phyloP scores from a whole-genome alignment of 2,113 vertebrate genomes.

The Delphinapterus leucas region DNA sequence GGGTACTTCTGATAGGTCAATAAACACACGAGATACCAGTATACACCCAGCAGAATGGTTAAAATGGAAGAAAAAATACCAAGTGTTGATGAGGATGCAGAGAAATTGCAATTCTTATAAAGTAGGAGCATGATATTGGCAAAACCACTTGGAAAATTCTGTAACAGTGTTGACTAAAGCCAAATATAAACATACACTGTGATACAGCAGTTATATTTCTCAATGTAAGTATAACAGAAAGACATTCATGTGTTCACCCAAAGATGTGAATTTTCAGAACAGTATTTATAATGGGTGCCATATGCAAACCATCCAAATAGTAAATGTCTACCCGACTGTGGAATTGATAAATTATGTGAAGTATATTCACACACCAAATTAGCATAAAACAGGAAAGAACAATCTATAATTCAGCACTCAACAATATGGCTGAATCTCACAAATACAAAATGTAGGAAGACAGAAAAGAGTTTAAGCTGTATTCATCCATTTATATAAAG shows the following conservation, averaged over 20 bases:
- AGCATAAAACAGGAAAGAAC: not conserved
- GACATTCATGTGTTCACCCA: not conserved
- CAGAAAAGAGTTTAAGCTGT: not conserved
- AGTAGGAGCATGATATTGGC: not conserved
- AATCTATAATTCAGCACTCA: not conserved
- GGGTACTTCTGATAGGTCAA: not conserved
- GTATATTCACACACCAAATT: not conserved
- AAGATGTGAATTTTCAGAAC: not conserved
- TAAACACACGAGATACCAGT: not conserved
- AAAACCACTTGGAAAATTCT: not conserved
- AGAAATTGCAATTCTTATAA: not conserved
- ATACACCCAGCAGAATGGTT: not conserved
- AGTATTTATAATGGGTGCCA: not conserved
- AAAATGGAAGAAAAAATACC: not conserved
- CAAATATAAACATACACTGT: not conserved
- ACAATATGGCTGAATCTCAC: not conserved
- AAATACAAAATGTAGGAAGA: not conserved
- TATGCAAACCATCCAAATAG: not conserved
- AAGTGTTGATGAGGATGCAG: not conserved
- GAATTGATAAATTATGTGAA: not conserved
- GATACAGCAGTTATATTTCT: not conserved
- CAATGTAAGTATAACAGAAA: not conserved
- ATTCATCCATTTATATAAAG: not conserved
- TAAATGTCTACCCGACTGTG: not conserved
- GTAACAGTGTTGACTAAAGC: not conserved